A percentile compares a stretch with the other conserved stretches of the same genome.
Conservation (phyloP, 2,888 invertebrate species). For the Venustoraphidia nigricollis region DNA sequence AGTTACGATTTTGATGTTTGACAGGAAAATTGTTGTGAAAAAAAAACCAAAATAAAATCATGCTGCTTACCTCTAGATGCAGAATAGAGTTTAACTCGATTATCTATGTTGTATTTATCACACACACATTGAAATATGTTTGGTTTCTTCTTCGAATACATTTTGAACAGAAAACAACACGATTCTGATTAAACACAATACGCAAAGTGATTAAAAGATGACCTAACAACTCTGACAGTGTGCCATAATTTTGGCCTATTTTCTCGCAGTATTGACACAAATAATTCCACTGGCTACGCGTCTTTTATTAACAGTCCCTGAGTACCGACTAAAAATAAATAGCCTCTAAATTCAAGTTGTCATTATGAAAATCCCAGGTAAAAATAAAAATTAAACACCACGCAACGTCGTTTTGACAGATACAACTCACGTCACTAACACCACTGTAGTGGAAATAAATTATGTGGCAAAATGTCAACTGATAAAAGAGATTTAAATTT, state of each 20-base stretch:
- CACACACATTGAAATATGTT: constrained; percentile 1
- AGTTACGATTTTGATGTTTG: too few species aligned
- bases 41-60: background rate
- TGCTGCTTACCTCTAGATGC: constrained; percentile 3
- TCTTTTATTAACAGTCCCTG: too few species aligned
- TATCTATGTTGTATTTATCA: constrained; percentile 2
- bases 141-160: background rate
- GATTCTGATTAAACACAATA: background rate
- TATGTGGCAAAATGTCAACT: too few species aligned
- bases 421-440: too few species aligned
- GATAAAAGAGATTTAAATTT: too few species aligned
- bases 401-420: too few species aligned
- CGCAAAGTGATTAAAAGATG: background rate
- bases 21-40: too few species aligned
- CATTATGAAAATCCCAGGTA: too few species aligned
- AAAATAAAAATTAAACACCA: too few species aligned
- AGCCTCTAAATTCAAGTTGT: too few species aligned
- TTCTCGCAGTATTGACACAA: background rate
- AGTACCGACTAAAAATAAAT: too few species aligned
- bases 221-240: background rate
- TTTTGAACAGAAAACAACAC: background rate
- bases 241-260: background rate
- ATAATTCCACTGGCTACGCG: background rate
- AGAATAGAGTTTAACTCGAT: constrained; percentile 1
- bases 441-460: too few species aligned